These are phyloP conservation scores for Lamprotornis superbus DNA, from an alignment of 2,113 vertebrate genomes.

Conservation along the genomic window DNA sequence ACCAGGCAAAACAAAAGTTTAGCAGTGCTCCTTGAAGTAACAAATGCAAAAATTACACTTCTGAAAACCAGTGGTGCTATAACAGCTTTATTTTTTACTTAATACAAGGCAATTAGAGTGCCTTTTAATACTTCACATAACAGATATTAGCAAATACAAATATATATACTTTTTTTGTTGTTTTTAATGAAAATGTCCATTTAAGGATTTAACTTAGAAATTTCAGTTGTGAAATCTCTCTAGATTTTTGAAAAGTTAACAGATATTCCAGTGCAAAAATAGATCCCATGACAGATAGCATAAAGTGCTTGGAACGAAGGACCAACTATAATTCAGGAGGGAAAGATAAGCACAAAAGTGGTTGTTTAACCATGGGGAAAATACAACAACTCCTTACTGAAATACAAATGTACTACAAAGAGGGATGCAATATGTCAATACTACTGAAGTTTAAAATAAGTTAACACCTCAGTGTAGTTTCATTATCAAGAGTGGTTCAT, in stretches of 20 bases:
- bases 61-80: constrained; percentile 30
- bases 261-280: constrained; percentile 90
- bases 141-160: constrained; percentile 80
- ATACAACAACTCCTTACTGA: constrained; percentile 36
- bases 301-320: constrained; percentile 91
- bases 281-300: constrained; percentile 82
- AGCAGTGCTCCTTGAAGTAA: background rate
- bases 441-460: constrained; percentile 30
- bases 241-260: constrained; percentile 79
- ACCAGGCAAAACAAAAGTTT: background rate
- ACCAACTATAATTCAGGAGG: constrained; percentile 60
- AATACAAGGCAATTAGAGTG: constrained; percentile 74
- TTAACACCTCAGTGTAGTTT: constrained; percentile 64
- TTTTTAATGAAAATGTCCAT: constrained; percentile 80
- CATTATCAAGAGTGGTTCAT: constrained; percentile 68
- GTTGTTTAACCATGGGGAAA: constrained; percentile 55
- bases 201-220: constrained; percentile 78
- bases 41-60: background rate
- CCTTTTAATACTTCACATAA: constrained; percentile 78
- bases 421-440: constrained; percentile 50
- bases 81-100: constrained; percentile 79
- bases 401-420: constrained; percentile 67
- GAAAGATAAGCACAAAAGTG: constrained; percentile 62
- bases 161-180: constrained; percentile 64
- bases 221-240: constrained; percentile 75